Percentiles rank a stretch among this genome's conserved stretches.
Conservation (phyloP, 2,888 invertebrate genomes). For the Dermolepida albohirtum region DNA sequence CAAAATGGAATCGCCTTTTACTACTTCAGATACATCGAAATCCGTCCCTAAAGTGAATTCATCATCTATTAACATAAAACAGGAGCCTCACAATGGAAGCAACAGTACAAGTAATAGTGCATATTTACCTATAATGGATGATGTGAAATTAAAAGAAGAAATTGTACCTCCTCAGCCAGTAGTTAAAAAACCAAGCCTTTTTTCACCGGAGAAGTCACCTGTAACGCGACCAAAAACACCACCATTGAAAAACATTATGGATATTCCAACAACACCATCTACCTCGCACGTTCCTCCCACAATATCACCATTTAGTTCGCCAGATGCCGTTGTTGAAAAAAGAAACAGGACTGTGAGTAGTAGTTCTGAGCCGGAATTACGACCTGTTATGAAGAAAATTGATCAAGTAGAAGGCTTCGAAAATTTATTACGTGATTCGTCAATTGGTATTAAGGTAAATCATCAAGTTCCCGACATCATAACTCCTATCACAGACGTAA, state of each 20-base stretch:
- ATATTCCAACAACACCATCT: constrained; percentile 59
- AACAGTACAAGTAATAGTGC: constrained; percentile 39
- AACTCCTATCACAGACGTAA: constrained; percentile 55
- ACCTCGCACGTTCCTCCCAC: constrained; percentile 53
- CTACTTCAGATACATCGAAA: constrained; percentile 56
- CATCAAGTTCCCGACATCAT: constrained; percentile 58
- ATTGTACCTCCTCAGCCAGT: constrained; percentile 4
- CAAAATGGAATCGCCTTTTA: constrained; percentile 60
- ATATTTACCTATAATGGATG: constrained; percentile 39
- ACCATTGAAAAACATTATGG: constrained; percentile 48
- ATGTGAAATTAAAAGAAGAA: constrained; percentile 41
- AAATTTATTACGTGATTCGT: constrained; percentile 70
- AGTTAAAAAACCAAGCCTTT: constrained; percentile 72
- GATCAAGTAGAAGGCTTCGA: constrained; percentile 74
- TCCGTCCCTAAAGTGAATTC: constrained; percentile 60
- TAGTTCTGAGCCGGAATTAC: constrained; percentile 71
- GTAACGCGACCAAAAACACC: constrained; percentile 56
- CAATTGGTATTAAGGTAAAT: constrained; percentile 60
- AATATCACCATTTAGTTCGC: constrained; percentile 45
- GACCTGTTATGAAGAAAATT: constrained; percentile 73
- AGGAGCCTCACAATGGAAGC: constrained; percentile 37
- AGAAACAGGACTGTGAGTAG: constrained; percentile 64
- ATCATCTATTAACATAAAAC: constrained; percentile 34
- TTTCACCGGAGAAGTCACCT: constrained; percentile 75
- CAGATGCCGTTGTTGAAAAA: constrained; percentile 45